Evolutionary conservation across 2,888 invertebrate species (phyloP).

Genomic region (Hydroisotoma schaefferi): DNA sequence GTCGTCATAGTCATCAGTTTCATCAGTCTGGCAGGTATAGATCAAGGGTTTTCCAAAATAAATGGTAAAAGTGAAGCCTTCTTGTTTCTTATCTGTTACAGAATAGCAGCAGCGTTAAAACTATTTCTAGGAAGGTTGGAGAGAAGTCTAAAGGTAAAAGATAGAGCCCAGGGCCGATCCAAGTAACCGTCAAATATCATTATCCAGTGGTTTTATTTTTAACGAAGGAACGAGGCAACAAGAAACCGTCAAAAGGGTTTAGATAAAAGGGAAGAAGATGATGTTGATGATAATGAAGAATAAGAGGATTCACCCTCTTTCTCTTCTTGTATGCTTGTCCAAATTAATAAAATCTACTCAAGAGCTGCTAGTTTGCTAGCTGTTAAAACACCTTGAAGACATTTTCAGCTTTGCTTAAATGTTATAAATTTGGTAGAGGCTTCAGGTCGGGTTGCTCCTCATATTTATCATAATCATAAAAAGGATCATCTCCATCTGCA

Average conservation of each 20-base stretch:
- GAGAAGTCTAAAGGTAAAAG: no score
- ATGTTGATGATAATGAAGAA: no score
- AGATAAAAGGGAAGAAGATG: conserved; percentile 4
- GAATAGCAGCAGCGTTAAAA: no score
- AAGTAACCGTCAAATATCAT: background rate
- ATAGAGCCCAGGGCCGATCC: background rate
- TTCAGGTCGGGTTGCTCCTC: conserved; percentile 1
- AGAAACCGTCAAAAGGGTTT: conserved; percentile 24
- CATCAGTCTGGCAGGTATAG: no score
- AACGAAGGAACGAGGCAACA: background rate
- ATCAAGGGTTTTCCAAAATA: no score
- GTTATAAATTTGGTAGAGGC: conserved; percentile 5
- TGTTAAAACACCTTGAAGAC: conserved; percentile 16
- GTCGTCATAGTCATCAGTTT: no score
- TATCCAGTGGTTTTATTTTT: no score
- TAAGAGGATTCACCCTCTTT: conserved; percentile 30
- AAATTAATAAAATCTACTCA: conserved; percentile 36
- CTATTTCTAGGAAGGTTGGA: no score
- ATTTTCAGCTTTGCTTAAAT: background rate
- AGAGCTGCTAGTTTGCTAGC: no score
- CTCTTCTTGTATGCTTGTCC: conserved; percentile 21
- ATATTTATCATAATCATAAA: conserved; percentile 11
- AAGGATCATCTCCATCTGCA: background rate
- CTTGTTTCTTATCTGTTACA: no score
- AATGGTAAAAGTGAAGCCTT: background rate